phyloP scores from a whole-genome alignment of 2,113 vertebrate species.

The Eulacestoma nigropectus region DNA sequence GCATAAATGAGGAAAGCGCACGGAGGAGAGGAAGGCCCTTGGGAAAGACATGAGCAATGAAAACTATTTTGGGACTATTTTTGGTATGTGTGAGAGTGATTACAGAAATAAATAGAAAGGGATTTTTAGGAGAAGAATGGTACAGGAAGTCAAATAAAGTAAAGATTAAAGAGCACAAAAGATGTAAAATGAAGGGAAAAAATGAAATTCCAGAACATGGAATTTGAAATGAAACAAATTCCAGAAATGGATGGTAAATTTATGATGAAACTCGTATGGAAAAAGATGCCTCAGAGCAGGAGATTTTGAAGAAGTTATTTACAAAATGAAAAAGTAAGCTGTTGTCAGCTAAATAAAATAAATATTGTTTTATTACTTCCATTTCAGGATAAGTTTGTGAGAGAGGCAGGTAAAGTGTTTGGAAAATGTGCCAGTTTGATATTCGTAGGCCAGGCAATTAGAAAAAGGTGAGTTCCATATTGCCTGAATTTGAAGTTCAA shows the following conservation, averaged over 20 bases:
- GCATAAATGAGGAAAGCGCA: background rate
- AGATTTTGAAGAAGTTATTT: background rate
- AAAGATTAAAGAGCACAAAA: background rate
- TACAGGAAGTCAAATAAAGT: background rate
- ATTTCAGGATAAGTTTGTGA: background rate
- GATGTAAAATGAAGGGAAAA: too few relatives aligned
- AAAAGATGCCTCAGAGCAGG: background rate
- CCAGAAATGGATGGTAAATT: background rate
- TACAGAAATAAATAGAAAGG: background rate
- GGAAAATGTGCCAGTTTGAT: background rate
- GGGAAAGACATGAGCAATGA: background rate
- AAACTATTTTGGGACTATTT: background rate
- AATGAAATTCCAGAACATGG: too few relatives aligned
- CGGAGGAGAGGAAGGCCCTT: background rate
- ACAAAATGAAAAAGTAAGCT: background rate
- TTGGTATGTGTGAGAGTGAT: background rate
- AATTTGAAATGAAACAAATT: too few relatives aligned
- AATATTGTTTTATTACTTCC: background rate
- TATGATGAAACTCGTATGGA: rapidly evolving
- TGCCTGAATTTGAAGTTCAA: background rate
- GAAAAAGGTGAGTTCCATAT: background rate
- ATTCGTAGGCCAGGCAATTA: background rate
- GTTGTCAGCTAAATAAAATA: background rate
- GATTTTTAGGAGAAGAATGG: background rate
- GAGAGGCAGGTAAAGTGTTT: background rate